phyloP scores from a whole-genome alignment of 2,113 vertebrate species.

The Campylomormyrus tamandua region DNA sequence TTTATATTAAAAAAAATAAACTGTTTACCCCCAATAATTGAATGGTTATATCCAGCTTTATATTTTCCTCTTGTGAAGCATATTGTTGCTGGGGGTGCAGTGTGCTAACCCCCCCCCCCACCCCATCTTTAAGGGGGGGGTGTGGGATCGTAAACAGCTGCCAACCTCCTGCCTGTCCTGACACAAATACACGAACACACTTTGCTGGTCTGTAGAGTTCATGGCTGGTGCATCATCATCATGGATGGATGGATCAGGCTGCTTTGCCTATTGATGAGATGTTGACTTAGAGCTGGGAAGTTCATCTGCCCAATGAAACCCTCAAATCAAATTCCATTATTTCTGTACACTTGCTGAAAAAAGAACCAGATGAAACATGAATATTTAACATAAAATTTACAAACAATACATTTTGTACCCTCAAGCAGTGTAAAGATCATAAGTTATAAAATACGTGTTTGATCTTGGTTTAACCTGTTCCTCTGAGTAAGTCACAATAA shows the following conservation, averaged over 20 bases:
- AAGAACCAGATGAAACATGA: background rate
- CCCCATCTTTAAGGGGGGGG: background rate
- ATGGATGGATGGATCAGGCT: background rate
- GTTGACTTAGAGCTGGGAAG: background rate
- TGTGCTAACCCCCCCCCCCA: too few species aligned
- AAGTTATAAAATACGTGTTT: background rate
- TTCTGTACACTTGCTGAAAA: background rate
- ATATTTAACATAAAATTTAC: background rate
- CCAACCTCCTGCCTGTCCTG: background rate
- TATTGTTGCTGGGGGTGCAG: background rate
- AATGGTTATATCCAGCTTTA: background rate
- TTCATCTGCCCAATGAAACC: background rate
- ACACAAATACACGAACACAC: background rate
- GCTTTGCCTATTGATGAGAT: background rate
- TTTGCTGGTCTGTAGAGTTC: background rate
- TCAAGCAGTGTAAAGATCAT: background rate
- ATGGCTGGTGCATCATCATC: background rate
- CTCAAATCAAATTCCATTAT: background rate
- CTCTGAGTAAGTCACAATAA: background rate
- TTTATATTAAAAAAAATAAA: background rate
- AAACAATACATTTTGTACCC: background rate
- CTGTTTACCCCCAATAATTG: background rate
- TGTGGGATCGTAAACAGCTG: background rate
- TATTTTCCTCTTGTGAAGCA: background rate
- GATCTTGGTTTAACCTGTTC: background rate